Evolutionary conservation across 2,888 invertebrate genomes (phyloP).

Genomic region (Tipula unca): DNA sequence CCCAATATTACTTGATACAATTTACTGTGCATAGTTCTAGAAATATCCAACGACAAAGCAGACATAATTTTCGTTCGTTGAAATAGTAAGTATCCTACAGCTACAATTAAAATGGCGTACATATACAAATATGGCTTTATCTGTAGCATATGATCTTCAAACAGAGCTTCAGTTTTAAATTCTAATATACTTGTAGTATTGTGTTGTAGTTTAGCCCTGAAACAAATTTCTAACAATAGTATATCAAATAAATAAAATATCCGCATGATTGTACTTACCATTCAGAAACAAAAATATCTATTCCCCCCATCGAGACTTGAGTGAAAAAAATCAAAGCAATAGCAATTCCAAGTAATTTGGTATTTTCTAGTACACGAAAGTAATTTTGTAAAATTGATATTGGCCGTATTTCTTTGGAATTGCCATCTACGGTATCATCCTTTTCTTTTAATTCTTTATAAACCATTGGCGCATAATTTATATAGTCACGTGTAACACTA

Average conservation of each 20-base stretch:
- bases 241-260: neutral
- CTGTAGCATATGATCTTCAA: neutral
- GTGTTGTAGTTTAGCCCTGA: neutral
- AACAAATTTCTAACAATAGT: neutral
- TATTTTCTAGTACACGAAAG: neutral
- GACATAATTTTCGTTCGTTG: neutral
- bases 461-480: neutral
- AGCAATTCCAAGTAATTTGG: neutral
- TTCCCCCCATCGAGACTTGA: neutral
- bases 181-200: neutral
- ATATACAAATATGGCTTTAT: neutral
- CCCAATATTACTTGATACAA: neutral
- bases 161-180: neutral
- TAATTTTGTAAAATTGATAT: neutral
- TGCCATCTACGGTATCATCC: neutral
- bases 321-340: neutral
- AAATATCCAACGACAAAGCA: neutral
- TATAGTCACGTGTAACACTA: neutral
- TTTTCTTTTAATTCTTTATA: neutral
- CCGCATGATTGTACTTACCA: constrained; percentile 16
- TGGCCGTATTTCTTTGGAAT: neutral
- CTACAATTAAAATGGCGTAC: neutral
- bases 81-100: neutral
- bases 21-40: neutral
- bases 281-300: constrained; percentile 21